A percentile compares a stretch with the other conserved stretches of the same genome.
These are phyloP conservation scores for Rhinoraja longicauda DNA, from an alignment of 2,797 vertebrate species.

Conservation along the genomic window DNA sequence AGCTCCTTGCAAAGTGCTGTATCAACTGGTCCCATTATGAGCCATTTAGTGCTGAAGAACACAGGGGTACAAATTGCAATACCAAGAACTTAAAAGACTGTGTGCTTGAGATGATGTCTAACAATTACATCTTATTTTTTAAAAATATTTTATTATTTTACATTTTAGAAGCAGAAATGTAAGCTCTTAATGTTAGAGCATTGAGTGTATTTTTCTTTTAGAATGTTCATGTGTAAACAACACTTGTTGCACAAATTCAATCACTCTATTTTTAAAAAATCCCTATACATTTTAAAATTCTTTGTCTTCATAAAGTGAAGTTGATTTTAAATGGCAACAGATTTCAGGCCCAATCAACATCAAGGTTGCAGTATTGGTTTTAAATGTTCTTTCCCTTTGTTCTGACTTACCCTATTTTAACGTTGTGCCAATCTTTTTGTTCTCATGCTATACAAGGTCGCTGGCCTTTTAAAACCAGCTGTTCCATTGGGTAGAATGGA, in stretches of 20 bases:
- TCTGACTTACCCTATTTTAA: background rate
- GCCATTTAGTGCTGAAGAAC: conserved; percentile 12
- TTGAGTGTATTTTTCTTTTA: background rate
- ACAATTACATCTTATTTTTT: conserved; percentile 32
- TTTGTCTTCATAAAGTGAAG: conserved; percentile 5
- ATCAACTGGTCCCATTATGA: conserved; percentile 23
- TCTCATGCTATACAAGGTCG: background rate
- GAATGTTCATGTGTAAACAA: conserved; percentile 30
- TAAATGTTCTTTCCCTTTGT: conserved; percentile 17
- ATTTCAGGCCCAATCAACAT: background rate
- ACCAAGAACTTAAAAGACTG: conserved; percentile 27
- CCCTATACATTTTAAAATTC: conserved; percentile 8
- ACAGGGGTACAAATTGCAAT: conserved; percentile 29
- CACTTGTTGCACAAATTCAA: conserved; percentile 34
- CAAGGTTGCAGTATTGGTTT: conserved; percentile 30
- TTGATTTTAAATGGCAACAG: background rate
- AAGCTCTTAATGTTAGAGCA: conserved; percentile 20
- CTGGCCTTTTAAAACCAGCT: background rate
- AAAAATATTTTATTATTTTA: conserved; percentile 35
- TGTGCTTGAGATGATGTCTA: conserved; percentile 17
- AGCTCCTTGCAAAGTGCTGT: background rate
- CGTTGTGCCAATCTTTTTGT: conserved; percentile 12
- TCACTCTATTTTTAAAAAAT: conserved; percentile 31
- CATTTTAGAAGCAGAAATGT: conserved; percentile 35
- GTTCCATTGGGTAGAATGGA: background rate